These are phyloP conservation scores for Anisognathus igniventris DNA, from an alignment of 2,797 vertebrate species.

Conservation along the genomic window DNA sequence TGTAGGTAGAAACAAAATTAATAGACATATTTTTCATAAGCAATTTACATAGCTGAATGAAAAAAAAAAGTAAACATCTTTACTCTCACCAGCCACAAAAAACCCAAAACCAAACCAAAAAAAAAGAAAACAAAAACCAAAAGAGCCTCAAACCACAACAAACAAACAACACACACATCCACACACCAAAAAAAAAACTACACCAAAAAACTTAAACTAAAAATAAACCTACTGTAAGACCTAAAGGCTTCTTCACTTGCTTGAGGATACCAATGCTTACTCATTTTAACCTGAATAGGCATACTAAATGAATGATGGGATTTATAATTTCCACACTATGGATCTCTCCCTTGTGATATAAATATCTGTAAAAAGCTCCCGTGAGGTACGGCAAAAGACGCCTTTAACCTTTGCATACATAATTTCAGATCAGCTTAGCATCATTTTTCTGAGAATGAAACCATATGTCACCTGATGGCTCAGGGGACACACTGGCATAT, in stretches of 20 bases:
- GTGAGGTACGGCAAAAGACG: fast-evolving
- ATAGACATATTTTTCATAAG: not conserved
- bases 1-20: not conserved
- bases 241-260: not conserved
- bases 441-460: constrained; percentile 26
- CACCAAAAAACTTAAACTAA: not conserved
- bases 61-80: not conserved
- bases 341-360: not conserved
- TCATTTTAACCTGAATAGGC: not conserved
- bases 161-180: fast-evolving
- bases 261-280: not conserved
- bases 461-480: constrained; percentile 36
- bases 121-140: fast-evolving
- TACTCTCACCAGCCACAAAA: not conserved
- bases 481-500: not conserved
- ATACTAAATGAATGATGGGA: not conserved
- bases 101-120: not conserved
- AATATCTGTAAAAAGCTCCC: not conserved
- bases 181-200: fast-evolving
- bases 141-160: not conserved
- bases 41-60: not conserved
- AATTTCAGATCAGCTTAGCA: constrained; percentile 17
- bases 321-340: not conserved
- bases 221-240: not conserved
- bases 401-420: constrained; percentile 33